A percentile compares a stretch with the other conserved stretches of the same genome.
Conservation (phyloP, 2,113 vertebrate genomes). For the Collichthys lucidus region DNA sequence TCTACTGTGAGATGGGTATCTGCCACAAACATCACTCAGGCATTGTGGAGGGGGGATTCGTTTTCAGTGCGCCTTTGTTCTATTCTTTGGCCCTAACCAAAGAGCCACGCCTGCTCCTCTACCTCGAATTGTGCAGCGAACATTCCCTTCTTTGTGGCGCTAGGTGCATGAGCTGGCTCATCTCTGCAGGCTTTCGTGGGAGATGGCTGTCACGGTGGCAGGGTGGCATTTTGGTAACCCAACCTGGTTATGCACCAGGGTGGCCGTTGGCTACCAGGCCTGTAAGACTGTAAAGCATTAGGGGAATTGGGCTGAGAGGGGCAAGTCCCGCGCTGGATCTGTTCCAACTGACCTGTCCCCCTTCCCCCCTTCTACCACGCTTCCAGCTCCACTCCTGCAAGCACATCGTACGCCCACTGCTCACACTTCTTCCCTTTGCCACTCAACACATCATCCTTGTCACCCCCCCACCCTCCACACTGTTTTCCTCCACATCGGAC, state of each 20-base stretch:
- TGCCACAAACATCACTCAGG: conserved; percentile 91
- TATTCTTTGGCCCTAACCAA: conserved; percentile 91
- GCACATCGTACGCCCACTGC: conserved; percentile 51
- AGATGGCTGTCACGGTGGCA: conserved; percentile 91
- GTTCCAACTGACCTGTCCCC: conserved; percentile 63
- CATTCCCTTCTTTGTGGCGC: conserved; percentile 93
- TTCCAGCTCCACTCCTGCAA: conserved; percentile 44
- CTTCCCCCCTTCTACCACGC: conserved; percentile 35
- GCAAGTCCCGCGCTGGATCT: conserved; percentile 56
- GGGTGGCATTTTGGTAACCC: conserved; percentile 90
- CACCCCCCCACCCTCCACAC: conserved; percentile 31
- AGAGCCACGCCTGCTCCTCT: conserved; percentile 95
- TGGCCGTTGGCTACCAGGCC: conserved; percentile 85
- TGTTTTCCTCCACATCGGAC: conserved; percentile 63
- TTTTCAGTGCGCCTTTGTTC: conserved; percentile 94
- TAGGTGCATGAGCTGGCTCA: conserved; percentile 93
- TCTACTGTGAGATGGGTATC: conserved; percentile 89
- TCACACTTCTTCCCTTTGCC: conserved; percentile 57
- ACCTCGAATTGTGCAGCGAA: conserved; percentile 86
- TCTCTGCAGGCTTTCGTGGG: conserved; percentile 91
- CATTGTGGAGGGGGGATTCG: conserved; percentile 92
- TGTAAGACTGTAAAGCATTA: conserved; percentile 82
- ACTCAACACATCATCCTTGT: conserved; percentile 57
- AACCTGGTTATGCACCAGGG: conserved; percentile 86
- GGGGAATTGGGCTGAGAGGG: conserved; percentile 43